Evolutionary conservation across 1,140 invertebrate genomes (phyloP).

Genomic region (Temnothorax curvispinosus): DNA sequence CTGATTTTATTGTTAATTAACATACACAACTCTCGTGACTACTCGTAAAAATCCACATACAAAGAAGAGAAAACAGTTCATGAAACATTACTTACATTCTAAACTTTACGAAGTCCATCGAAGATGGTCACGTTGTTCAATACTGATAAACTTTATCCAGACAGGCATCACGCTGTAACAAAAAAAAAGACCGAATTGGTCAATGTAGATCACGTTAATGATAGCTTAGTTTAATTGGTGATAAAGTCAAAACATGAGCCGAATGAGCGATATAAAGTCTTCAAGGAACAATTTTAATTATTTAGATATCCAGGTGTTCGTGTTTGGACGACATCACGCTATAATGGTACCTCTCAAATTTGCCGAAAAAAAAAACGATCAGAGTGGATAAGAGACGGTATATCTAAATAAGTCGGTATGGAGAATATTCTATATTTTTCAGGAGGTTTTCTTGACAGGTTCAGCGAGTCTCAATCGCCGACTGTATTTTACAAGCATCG

Average conservation of each 20-base stretch:
- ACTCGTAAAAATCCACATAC: background rate
- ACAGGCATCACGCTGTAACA: conserved; percentile 20
- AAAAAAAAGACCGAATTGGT: conserved; percentile 22
- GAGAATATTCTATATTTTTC: background rate
- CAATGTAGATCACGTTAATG: background rate
- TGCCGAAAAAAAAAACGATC: background rate
- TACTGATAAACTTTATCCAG: background rate
- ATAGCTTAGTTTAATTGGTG: background rate
- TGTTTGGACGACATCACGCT: background rate
- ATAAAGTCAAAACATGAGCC: background rate
- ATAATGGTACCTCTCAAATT: background rate
- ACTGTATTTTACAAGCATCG: conserved; percentile 39
- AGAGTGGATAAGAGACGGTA: background rate
- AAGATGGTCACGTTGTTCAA: background rate
- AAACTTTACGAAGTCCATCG: conserved; percentile 12
- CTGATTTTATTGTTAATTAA: background rate
- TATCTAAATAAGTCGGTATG: conserved; percentile 14
- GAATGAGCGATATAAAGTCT: background rate
- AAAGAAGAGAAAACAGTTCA: background rate
- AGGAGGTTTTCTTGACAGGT: background rate
- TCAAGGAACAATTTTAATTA: background rate
- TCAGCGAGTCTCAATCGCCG: conserved; percentile 20
- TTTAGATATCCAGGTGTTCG: background rate
- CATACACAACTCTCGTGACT: background rate
- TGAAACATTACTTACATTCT: conserved; percentile 15